Evolutionary conservation across 1,140 invertebrate species (phyloP).

Genomic region (Ctenoplectra terminalis): DNA sequence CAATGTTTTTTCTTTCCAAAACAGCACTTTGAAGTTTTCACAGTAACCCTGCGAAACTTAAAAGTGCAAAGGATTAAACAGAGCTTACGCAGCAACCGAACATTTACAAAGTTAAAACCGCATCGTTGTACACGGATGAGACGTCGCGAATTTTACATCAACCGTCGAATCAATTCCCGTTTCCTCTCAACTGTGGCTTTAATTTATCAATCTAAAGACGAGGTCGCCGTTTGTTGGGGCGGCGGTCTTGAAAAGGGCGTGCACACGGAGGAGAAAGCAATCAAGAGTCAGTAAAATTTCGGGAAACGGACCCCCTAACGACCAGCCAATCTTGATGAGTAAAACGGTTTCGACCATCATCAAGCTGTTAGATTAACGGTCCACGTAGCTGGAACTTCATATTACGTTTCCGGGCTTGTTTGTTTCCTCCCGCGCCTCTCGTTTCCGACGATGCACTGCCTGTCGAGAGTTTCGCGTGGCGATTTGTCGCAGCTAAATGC

Average conservation of each 20-base stretch:
- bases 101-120: too few relatives aligned
- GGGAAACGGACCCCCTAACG: conserved; percentile 8
- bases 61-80: too few relatives aligned
- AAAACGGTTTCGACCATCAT: conserved; percentile 48
- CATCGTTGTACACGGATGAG: too few relatives aligned
- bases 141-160: background rate
- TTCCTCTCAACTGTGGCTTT: background rate
- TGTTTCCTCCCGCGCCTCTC: conserved; percentile 46
- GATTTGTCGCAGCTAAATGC: conserved; percentile 69
- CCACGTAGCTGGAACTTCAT: conserved; percentile 58
- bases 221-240: background rate
- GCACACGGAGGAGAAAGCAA: conserved; percentile 31
- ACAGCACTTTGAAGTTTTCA: too few relatives aligned
- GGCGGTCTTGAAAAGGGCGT: background rate
- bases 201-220: conserved; percentile 25
- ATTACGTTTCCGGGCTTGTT: conserved; percentile 63
- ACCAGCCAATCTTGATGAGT: conserved; percentile 50
- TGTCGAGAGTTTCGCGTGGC: conserved; percentile 23
- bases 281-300: conserved; percentile 36
- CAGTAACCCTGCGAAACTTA: too few relatives aligned
- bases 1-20: too few relatives aligned
- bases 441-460: conserved; percentile 35
- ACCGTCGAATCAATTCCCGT: background rate
- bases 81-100: too few relatives aligned
- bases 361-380: conserved; percentile 55